These are phyloP conservation scores for Notothenia rossii DNA, from an alignment of 2,113 vertebrate genomes.

Conservation along the genomic window DNA sequence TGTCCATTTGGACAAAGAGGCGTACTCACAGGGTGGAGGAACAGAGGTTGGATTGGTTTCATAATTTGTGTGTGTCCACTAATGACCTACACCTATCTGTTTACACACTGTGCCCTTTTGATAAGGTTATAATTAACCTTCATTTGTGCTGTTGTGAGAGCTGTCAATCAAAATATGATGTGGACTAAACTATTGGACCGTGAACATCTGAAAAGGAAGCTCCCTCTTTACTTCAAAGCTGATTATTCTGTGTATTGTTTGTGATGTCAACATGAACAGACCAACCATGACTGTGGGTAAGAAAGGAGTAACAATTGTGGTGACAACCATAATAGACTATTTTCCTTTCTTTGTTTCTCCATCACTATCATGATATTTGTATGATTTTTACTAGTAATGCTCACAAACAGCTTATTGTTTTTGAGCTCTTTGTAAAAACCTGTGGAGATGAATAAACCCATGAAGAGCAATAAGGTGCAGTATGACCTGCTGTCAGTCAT, in stretches of 20 bases:
- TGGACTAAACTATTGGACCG: neutral
- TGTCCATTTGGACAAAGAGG: conserved; percentile 7
- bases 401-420: neutral
- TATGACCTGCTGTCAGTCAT: neutral
- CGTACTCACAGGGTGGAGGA: neutral
- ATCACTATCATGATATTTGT: neutral
- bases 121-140: neutral
- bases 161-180: neutral
- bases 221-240: neutral
- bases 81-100: neutral
- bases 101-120: conserved; percentile 1
- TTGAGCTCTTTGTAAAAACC: neutral
- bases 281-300: neutral
- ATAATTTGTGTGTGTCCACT: neutral
- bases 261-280: neutral
- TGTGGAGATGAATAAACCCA: neutral
- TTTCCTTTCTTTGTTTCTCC: neutral
- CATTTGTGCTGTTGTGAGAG: neutral
- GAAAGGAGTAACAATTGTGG: neutral
- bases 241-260: neutral
- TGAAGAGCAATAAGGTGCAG: neutral
- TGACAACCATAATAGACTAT: too few species aligned
- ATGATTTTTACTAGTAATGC: neutral
- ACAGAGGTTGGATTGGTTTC: conserved; percentile 15
- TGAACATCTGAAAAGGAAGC: too few species aligned